These are phyloP conservation scores for Conchocele bisecta DNA, from an alignment of 2,888 invertebrate genomes.

Conservation along the genomic window DNA sequence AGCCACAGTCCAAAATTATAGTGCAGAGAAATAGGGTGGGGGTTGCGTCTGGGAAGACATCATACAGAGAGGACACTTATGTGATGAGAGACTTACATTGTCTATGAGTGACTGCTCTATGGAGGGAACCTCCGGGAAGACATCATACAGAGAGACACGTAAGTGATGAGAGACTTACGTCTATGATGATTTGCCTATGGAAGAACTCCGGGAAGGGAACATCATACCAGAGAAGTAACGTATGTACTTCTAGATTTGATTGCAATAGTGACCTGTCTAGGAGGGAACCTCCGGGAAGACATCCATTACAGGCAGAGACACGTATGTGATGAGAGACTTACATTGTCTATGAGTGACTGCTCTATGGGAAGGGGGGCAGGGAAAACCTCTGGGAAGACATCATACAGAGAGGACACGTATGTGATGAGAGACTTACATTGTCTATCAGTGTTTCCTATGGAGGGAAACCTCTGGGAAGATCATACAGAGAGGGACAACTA, in stretches of 20 bases:
- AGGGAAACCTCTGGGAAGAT: conserved; percentile 89
- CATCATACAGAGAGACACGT: conserved; percentile 99
- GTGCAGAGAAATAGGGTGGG: too few species aligned
- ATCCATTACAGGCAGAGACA: conserved; percentile 98
- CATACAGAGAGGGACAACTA: conserved; percentile 99
- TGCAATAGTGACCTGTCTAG: conserved; percentile 80
- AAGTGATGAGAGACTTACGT: conserved; percentile 99
- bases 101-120: conserved; percentile 85
- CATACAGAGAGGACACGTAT: conserved; percentile 99
- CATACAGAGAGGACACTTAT: too few species aligned
- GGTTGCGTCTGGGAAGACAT: too few species aligned
- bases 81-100: too few species aligned
- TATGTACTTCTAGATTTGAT: conserved; percentile 99
- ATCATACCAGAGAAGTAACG: conserved; percentile 99
- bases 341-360: conserved; percentile 88
- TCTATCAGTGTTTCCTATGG: conserved; percentile 85
- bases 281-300: conserved; percentile 90
- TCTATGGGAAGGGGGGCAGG: too few species aligned
- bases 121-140: conserved; percentile 89
- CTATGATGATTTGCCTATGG: conserved; percentile 84
- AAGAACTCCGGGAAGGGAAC: conserved; percentile 93
- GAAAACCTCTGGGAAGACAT: conserved; percentile 92
- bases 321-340: conserved; percentile 97
- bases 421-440: conserved; percentile 99
- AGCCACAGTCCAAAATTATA: too few species aligned